Base-by-base conservation (phyloP, 2,888 invertebrate species). In the Magallana nippona region DNA sequence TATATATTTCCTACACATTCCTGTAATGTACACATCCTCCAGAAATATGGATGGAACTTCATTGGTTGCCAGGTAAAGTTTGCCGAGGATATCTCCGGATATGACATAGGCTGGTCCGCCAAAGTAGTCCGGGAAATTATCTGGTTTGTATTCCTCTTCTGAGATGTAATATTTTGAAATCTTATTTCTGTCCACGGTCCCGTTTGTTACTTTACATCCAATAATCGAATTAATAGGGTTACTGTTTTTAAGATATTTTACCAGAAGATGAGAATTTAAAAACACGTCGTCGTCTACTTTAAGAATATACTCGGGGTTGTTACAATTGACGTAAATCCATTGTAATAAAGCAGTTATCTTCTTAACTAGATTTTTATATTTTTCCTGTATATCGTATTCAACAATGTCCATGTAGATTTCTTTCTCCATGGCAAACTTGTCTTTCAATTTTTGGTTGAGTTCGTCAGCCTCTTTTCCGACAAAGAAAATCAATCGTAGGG, bases 81-180 rank as follows among this genome's bases (percentile, higher is more conserved):
- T 15, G 2, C 27, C 17, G 1, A 78, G 11, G n/a, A 78, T 44
- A 10, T 78, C 78, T 0, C 78, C 78, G 32, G 78, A 11, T 27
- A 78, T 78, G 78, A 78, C 22, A 5, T 78, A 78, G 2, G 78
- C 55, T 17, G 78, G 78, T 0, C 78, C 78, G 2, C 44, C 32
- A 11, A 78, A 27, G 11, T 78, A 78, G 11, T 32, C 2, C 13
- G 78, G 78, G 32, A 44, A 78, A 11, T 1, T 44, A 27, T 27
- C 55, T 11, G 19, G 11, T 5, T 32, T 32, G 55, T 78, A 78
- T 32, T 78, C 10, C n/a, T 22, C 10, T 44, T 27, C 10, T 78
- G 78, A 78, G 10, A 78, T 78, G 55, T 44, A 78, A 19, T n/a
- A 78, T 78, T 78, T 78, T 17, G 78, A 78, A 60, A 60, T n/a